These are phyloP conservation scores for Lepidothrix coronata DNA, from an alignment of 2,113 vertebrate species.

Conservation along the genomic window DNA sequence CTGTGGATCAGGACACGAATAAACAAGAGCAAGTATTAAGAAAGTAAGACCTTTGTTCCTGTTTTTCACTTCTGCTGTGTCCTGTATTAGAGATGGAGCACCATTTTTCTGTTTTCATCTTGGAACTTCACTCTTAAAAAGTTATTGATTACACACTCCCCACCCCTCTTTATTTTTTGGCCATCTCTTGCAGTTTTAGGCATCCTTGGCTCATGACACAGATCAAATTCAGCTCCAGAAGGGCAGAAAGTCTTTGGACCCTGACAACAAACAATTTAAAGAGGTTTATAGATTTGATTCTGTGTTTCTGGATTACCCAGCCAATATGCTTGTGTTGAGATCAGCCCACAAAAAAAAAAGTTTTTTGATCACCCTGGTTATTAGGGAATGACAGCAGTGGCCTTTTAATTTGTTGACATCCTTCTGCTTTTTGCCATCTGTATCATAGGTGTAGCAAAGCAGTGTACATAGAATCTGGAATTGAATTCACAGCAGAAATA, in stretches of 20 bases:
- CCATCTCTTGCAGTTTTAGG: neutral
- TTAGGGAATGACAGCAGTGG: neutral
- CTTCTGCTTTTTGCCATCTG: neutral
- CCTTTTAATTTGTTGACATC: constrained; percentile 2
- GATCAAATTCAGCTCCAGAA: neutral
- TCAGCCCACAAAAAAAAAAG: neutral
- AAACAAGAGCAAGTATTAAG: neutral
- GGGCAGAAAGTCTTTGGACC: neutral
- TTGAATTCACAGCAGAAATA: constrained; percentile 23
- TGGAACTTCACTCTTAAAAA: neutral
- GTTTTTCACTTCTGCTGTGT: neutral
- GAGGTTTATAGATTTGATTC: neutral
- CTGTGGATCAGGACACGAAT: neutral
- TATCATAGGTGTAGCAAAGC: neutral
- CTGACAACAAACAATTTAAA: neutral
- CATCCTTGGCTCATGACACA: neutral
- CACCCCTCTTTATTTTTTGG: neutral
- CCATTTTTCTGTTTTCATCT: neutral
- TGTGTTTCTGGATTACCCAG: neutral
- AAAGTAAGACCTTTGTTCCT: neutral
- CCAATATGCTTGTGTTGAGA: neutral
- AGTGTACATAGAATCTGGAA: neutral
- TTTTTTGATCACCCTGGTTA: neutral
- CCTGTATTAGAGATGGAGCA: neutral
- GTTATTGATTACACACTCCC: neutral